Base-by-base conservation (phyloP, 2,888 invertebrate genomes). In the Hetaerina titia region DNA sequence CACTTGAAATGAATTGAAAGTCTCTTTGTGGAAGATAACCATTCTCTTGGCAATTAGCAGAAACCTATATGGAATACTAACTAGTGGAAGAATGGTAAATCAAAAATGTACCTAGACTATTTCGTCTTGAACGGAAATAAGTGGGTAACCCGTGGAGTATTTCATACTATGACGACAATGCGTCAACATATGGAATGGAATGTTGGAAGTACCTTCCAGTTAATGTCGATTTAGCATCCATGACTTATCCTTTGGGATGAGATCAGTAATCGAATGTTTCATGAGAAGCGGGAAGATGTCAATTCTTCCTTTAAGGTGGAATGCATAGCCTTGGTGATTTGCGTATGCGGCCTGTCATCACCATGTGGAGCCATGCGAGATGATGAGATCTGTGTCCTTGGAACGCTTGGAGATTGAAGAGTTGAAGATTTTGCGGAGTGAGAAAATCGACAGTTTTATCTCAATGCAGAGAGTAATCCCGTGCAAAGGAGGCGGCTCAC, bases 401-500 rank as follows among this genome's bases (percentile, higher is more conserved):
- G 81, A 4, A 8, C 13, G 25, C 31, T 31, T n/a, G 81, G 81
- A 31, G 11, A 15, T 81, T 25, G 31, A 81, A 15, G 2, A 5
- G 81, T 8, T 81, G 31, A 31, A 81, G 11, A 81, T 31, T 81
- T 31, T 25, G 15, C 81, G 9, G 11, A 31, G 81, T 81, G 81
- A 31, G 81, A 81, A 81, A 81, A 81, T 81, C 81, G 81, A 81
- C 81, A 81, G 31, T 81, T 81, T 81, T 81, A 81, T 81, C 81
- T 25, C 31, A 81, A 31, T 4, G 81, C 13, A 81, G 81, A 9
- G 13, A 81, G 31, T 31, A 31, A 22, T 25, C 31, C 13, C 22
- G 22, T 69, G 69, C 69, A 9, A n/a, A 9, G 69, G 6, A n/a
- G n/a, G 69, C 1, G n/a, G 6, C n/a, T 17, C 22, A 7, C 13